Evolutionary conservation across 37 sponge, comb jelly and placozoan species (phyloP), one percentile per base, ranked within the genome.

Genomic region (Tethya wilhelma): DNA sequence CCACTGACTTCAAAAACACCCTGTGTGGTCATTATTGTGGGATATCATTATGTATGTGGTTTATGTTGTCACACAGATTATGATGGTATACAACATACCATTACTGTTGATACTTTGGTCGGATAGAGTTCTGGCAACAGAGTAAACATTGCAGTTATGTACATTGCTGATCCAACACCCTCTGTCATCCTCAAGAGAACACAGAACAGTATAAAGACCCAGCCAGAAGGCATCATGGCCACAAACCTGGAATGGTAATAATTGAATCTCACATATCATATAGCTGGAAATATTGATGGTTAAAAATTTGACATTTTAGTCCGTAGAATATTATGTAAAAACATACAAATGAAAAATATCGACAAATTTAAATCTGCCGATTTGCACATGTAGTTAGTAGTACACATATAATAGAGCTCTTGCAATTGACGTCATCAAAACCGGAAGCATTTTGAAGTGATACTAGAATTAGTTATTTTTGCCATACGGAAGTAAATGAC

Each of bases 1-100:
- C 67, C 49, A 34, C 55, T 62, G 23, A 87, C 44, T 60, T 87
- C 82, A 65, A 87, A 68, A 28, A 87, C 1, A 17, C 88, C 88
- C 88, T 87, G 55, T 56, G 38, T n/a, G n/a, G n/a, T n/a, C n/a
- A n/a, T n/a, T n/a, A n/a, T n/a, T n/a, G n/a, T n/a, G 22, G 22
- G 28, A n/a, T 60, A 60, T 17, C 28, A 26, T n/a, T 60, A 60
- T n/a, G 28, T 12, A 60, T n/a, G n/a, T n/a, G n/a, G n/a, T n/a
- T n/a, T n/a, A n/a, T n/a, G n/a, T n/a, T n/a, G n/a, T n/a, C 4
- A 71, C 53, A 44, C 56, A 28, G 2, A 14, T 32, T 22, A 46
- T 2, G 4, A 26, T 34, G 8, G 6, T 34, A 17, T 14, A 37
- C 23, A 26, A 34, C 58, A 19, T 57, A 85, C 64, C 44, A 29